A percentile compares a stretch with the other conserved stretches of the same genome.
phyloP scores from a whole-genome alignment of 2,888 invertebrate genomes.

The Tipula vernalis region DNA sequence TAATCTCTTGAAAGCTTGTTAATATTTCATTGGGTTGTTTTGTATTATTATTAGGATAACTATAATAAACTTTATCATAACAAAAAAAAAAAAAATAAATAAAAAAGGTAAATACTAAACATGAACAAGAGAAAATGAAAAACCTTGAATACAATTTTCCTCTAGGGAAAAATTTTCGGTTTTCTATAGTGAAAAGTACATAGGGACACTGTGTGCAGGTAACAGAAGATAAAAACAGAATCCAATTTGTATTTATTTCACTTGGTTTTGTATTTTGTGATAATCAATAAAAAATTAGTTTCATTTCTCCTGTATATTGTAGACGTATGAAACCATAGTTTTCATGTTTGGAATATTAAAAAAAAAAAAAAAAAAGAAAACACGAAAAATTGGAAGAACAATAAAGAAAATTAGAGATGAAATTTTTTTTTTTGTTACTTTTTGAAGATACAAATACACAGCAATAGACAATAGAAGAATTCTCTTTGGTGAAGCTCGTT shows the following conservation, averaged over 20 bases:
- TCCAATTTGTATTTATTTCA: not conserved
- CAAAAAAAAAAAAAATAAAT: not conserved
- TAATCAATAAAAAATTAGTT: not conserved
- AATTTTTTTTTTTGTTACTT: not conserved
- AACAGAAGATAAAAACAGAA: not conserved
- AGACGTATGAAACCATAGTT: not conserved
- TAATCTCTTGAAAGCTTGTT: constrained; percentile 4
- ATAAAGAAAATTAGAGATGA: not conserved
- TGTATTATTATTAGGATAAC: not conserved
- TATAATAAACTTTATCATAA: not conserved
- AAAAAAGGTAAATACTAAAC: not conserved
- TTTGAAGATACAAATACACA: not conserved
- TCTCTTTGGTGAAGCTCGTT: not conserved
- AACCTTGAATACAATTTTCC: not conserved
- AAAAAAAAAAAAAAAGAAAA: not conserved
- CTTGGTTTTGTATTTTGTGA: not conserved
- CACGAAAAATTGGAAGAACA: not conserved
- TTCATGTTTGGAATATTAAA: not conserved
- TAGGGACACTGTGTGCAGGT: not conserved
- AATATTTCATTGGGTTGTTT: constrained; percentile 4
- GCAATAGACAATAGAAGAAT: not conserved
- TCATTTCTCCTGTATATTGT: not conserved
- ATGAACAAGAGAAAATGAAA: not conserved
- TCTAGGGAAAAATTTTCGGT: not conserved
- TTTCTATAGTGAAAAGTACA: not conserved